Evolutionary conservation across 2,888 invertebrate species (phyloP).

Genomic region (Ceratothoa steindachneri): DNA sequence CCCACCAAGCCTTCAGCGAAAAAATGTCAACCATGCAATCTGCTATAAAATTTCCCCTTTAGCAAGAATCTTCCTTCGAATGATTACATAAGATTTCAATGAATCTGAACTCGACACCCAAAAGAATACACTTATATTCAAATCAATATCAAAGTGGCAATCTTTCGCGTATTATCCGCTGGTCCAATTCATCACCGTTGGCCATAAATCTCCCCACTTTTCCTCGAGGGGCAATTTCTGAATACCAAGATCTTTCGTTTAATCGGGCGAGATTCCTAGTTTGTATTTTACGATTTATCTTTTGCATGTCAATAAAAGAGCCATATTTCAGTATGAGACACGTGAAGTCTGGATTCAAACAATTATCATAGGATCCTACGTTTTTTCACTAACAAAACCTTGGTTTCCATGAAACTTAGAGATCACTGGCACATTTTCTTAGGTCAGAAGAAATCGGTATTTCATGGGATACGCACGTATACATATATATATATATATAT

Average conservation of each 20-base stretch:
- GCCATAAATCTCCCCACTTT: not conserved
- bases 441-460: too few relatives aligned
- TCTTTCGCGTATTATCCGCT: not conserved
- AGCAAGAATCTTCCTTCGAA: too few relatives aligned
- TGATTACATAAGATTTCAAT: too few relatives aligned
- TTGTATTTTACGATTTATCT: not conserved
- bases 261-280: not conserved
- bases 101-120: too few relatives aligned
- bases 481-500: slow-evolving; percentile 22
- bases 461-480: not conserved
- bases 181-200: not conserved
- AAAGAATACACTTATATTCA: not conserved
- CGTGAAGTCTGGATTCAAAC: not conserved
- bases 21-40: too few relatives aligned
- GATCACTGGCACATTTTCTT: too few relatives aligned
- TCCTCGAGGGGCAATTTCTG: not conserved
- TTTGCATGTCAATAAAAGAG: not conserved
- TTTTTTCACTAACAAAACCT: too few relatives aligned
- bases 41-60: too few relatives aligned
- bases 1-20: too few relatives aligned
- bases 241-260: not conserved
- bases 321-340: not conserved
- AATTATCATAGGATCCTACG: too few relatives aligned
- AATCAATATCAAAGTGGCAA: not conserved
- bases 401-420: too few relatives aligned